phyloP scores from a whole-genome alignment of 2,888 invertebrate genomes.

The Cryptophagus acutangulus region DNA sequence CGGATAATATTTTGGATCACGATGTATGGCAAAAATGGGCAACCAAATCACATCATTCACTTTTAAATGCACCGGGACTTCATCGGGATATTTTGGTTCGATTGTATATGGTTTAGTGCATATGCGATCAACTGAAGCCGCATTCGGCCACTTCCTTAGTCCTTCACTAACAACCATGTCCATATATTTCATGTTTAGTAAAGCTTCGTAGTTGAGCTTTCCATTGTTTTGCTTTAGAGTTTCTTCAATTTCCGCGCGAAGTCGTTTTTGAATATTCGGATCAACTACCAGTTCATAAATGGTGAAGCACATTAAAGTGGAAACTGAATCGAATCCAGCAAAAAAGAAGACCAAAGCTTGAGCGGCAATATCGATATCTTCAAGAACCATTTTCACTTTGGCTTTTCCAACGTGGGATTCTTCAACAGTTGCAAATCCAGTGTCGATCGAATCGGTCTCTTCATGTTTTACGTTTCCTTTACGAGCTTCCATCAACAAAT shows the following conservation, averaged over 20 bases:
- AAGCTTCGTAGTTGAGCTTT: slow-evolving; percentile 45
- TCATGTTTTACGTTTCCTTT: slow-evolving; percentile 39
- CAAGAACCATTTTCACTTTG: slow-evolving; percentile 19
- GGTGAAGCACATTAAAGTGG: slow-evolving; percentile 50
- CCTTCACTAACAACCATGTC: slow-evolving; percentile 47
- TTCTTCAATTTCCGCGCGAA: slow-evolving; percentile 54
- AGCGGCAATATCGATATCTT: slow-evolving; percentile 52
- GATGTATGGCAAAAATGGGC: slow-evolving; percentile 44
- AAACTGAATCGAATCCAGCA: slow-evolving; percentile 52
- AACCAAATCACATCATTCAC: slow-evolving; percentile 39
- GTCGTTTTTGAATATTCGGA: slow-evolving; percentile 54
- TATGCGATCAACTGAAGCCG: slow-evolving; percentile 43
- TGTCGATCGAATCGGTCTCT: slow-evolving; percentile 15
- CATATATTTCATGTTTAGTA: slow-evolving; percentile 51
- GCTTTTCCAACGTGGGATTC: slow-evolving; percentile 22
- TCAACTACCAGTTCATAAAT: slow-evolving; percentile 56
- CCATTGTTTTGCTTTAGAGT: slow-evolving; percentile 36
- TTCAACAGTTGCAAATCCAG: slow-evolving; percentile 36
- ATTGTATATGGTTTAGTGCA: slow-evolving; percentile 50
- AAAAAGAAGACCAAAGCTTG: slow-evolving; percentile 54
- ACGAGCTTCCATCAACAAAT: slow-evolving; percentile 53
- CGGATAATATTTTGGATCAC: slow-evolving; percentile 26
- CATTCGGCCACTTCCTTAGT: slow-evolving; percentile 28
- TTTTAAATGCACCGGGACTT: slow-evolving; percentile 27
- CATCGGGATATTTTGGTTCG: slow-evolving; percentile 23